Evolutionary conservation across 2,888 invertebrate genomes (phyloP).

Genomic region (Pasiphila rectangulata): DNA sequence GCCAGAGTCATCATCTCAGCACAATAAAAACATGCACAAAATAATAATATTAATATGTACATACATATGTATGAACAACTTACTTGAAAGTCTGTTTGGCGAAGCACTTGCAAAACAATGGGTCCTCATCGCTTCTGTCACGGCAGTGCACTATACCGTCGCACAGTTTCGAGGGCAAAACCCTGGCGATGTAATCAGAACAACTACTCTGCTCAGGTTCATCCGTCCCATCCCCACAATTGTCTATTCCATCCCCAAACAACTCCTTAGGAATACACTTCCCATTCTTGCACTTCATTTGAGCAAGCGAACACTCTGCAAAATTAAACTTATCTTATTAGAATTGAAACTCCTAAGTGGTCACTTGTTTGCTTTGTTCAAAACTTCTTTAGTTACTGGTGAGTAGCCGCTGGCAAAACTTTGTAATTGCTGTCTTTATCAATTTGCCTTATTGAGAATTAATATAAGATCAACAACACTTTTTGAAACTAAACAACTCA

Average conservation of each 20-base stretch:
- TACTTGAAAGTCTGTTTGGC: constrained; percentile 57
- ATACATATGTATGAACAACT: constrained; percentile 28
- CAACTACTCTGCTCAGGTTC: constrained; percentile 84
- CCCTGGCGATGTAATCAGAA: constrained; percentile 84
- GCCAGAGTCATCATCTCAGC: no score
- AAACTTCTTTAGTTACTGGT: constrained; percentile 16
- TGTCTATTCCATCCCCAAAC: constrained; percentile 84
- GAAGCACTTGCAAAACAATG: constrained; percentile 83
- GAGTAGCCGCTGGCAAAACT: constrained; percentile 10
- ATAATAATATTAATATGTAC: not conserved
- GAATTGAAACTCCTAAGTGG: constrained; percentile 22
- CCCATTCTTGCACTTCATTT: constrained; percentile 85
- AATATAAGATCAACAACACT: not conserved
- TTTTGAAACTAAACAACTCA: no score
- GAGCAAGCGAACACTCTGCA: constrained; percentile 82
- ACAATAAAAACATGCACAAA: no score
- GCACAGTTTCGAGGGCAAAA: constrained; percentile 85
- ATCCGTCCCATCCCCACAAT: constrained; percentile 87
- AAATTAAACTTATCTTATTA: constrained; percentile 27
- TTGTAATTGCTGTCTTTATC: constrained; percentile 10
- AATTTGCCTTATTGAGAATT: constrained; percentile 13
- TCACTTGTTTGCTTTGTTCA: constrained; percentile 14
- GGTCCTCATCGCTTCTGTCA: constrained; percentile 88
- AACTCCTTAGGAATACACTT: constrained; percentile 84
- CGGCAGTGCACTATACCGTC: constrained; percentile 88